These are phyloP conservation scores for Amphipoea oculea DNA, from an alignment of 2,888 invertebrate species.

Conservation along the genomic window DNA sequence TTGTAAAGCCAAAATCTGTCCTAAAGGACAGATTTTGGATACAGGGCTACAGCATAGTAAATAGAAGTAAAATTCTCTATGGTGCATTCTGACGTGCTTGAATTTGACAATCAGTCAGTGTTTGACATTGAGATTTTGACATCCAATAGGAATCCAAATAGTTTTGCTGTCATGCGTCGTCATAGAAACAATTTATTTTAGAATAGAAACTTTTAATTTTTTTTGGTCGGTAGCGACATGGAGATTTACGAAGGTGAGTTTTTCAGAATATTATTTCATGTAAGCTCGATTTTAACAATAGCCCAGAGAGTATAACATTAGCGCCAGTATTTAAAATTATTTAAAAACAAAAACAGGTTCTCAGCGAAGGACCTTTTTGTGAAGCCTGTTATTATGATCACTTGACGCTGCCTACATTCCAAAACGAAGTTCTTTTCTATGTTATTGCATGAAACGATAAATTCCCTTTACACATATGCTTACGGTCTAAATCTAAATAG, in stretches of 20 bases:
- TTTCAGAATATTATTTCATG: constrained; percentile 63
- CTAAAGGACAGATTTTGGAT: background rate
- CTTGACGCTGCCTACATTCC: constrained; percentile 40
- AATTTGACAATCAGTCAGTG: constrained; percentile 44
- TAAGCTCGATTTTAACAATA: constrained; percentile 22
- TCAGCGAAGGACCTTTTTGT: constrained; percentile 54
- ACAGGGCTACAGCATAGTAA: background rate
- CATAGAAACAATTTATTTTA: constrained; percentile 89
- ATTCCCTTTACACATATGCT: background rate
- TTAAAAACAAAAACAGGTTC: constrained; percentile 69
- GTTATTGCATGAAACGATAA: background rate
- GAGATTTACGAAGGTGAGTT: constrained; percentile 87
- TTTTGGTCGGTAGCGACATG: constrained; percentile 87
- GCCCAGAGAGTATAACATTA: constrained; percentile 17
- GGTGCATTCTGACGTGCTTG: constrained; percentile 31
- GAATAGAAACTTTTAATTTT: constrained; percentile 85
- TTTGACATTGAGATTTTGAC: constrained; percentile 64
- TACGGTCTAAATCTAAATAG: background rate
- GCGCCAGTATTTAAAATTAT: constrained; percentile 61
- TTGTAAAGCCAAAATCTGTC: too few species aligned
- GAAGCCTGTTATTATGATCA: constrained; percentile 40
- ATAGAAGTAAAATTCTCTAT: constrained; percentile 33
- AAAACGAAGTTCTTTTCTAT: constrained; percentile 24
- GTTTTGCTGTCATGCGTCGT: constrained; percentile 89
- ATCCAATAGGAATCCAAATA: constrained; percentile 78